These are phyloP conservation scores for Apis florea DNA, from an alignment of 1,140 invertebrate species.

Conservation along the genomic window DNA sequence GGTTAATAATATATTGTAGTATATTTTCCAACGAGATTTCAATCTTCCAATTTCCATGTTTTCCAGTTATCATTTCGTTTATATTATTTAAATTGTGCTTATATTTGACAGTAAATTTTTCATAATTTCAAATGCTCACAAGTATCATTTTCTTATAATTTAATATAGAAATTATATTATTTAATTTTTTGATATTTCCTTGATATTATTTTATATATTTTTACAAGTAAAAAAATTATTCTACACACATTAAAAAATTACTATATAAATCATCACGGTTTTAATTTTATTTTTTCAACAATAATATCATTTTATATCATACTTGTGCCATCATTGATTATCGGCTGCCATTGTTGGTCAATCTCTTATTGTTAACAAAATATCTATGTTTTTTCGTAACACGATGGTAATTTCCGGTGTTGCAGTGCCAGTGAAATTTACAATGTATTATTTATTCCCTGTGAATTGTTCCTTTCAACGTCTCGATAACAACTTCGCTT, in stretches of 20 bases:
- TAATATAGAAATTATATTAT: too few relatives aligned
- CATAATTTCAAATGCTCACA: too few relatives aligned
- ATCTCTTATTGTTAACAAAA: not conserved
- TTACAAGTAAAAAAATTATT: too few relatives aligned
- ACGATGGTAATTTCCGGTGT: not conserved
- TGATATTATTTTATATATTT: too few relatives aligned
- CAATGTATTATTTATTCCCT: not conserved
- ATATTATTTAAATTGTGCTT: not conserved
- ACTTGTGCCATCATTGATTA: too few relatives aligned
- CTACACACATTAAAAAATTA: too few relatives aligned
- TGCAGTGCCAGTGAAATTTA: not conserved
- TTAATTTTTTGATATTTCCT: too few relatives aligned
- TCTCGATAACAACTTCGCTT: not conserved
- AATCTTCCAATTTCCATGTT: not conserved
- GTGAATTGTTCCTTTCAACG: slow-evolving; percentile 1
- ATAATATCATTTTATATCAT: too few relatives aligned
- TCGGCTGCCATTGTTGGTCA: not conserved
- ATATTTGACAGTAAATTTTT: not conserved
- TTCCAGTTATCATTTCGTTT: not conserved
- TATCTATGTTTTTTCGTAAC: not conserved
- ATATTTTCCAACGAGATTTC: not conserved
- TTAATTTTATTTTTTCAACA: too few relatives aligned
- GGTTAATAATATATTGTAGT: not conserved
- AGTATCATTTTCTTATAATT: too few relatives aligned
- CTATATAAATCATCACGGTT: too few relatives aligned